Base-by-base conservation (phyloP, 2,113 vertebrate species). In the Herpailurus yagouaroundi region DNA sequence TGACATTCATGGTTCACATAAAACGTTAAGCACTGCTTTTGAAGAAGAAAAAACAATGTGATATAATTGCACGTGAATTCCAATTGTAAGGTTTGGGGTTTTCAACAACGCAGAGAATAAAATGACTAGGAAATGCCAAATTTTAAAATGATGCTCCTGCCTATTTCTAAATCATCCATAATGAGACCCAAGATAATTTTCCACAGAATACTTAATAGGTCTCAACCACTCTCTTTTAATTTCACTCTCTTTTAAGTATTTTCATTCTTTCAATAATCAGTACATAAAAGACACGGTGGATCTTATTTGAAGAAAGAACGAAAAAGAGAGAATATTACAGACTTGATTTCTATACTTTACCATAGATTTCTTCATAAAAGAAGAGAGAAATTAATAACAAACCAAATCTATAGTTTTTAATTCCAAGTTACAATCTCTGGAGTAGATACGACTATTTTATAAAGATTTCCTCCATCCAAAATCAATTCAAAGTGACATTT, bases 101-200 rank as follows among this genome's bases (percentile, higher is more conserved):
- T 94, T 81, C 77, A 96, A 41, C 52, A 74, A 48, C 15, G 73
- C 66, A 31, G 1, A 71, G 60, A 93, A 91, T 27, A 68, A 80
- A 91, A 84, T 25, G 31, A 52, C 38, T 76, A 85, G 60, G 68
- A 95, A 79, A 66, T 63, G 60, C 10, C 16, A 94, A 25, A 57
- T 29, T 82, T 95, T 94, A 16, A 93, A 91, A 82, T 29, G 5
- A 85, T 79, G 73, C 73, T 80, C 50, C 77, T 29, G 57, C 57
- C 50, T 45, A 5, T 60, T 81, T 84, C 41, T 88, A 76, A 96
- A 95, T 95, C 69, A 55, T 64, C 33, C 89, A 36, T 91, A 77
- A 95, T 85, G 60, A 89, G 31, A 41, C 27, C 45, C 36, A 63
- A 82, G 16, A 82, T 66, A 93, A 77, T 95, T 95, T 98, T n/a